A percentile compares a stretch with the other conserved stretches of the same genome.
Conservation (phyloP, 2,113 vertebrate species). For the Alligator mississippiensis region DNA sequence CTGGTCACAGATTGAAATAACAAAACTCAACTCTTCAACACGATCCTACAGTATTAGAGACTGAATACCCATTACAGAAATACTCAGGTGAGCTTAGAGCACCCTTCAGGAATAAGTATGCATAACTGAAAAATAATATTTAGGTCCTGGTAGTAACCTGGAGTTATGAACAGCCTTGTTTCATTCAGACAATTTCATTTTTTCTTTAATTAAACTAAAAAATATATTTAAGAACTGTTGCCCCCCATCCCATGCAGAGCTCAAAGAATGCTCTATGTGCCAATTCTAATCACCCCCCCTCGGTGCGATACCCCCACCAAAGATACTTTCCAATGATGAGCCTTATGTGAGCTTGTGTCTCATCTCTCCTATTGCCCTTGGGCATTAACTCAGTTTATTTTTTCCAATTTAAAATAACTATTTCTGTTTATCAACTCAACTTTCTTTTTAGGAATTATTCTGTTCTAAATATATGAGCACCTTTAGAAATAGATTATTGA, state of each 20-base stretch:
- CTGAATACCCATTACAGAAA: not conserved
- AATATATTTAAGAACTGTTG: not conserved
- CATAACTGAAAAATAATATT: not conserved
- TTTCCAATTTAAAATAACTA: not conserved
- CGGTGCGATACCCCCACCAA: not conserved
- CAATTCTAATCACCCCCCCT: not conserved
- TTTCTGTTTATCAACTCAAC: constrained; percentile 6
- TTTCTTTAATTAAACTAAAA: not conserved
- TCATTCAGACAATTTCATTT: not conserved
- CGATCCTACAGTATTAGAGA: not conserved
- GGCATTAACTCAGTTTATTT: not conserved
- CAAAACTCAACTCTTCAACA: not conserved
- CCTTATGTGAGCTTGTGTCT: not conserved
- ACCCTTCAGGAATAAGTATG: not conserved
- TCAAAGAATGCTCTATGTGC: not conserved
- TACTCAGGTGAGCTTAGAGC: not conserved
- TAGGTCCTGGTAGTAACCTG: not conserved
- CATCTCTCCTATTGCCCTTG: not conserved
- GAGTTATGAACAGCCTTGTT: not conserved
- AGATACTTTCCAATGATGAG: not conserved
- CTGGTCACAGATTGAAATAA: not conserved
- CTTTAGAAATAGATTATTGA: not conserved
- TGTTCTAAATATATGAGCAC: constrained; percentile 11
- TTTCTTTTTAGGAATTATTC: not conserved
- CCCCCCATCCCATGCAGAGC: not conserved